A percentile compares a stretch with the other conserved stretches of the same genome.
Conservation (phyloP, 2,113 vertebrate species). For the Ginglymostoma cirratum region DNA sequence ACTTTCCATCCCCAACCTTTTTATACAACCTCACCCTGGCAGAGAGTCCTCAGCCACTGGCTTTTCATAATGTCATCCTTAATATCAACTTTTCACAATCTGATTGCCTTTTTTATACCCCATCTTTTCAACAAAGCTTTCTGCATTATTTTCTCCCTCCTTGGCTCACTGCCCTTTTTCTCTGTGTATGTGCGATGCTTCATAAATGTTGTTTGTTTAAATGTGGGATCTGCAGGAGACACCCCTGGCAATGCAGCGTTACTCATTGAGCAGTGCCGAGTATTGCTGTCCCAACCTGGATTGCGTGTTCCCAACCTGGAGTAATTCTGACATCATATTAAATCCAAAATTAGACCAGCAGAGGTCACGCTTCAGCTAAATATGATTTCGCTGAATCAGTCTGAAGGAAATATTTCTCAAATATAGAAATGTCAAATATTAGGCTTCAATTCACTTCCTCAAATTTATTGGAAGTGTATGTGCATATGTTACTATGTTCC, state of each 20-base stretch:
- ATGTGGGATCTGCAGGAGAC: too few species aligned
- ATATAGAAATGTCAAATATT: conserved; percentile 33
- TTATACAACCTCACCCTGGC: neutral
- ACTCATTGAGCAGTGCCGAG: too few species aligned
- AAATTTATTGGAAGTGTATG: neutral
- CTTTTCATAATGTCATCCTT: neutral
- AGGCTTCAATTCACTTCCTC: neutral
- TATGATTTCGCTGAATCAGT: conserved; percentile 1
- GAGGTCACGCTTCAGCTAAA: conserved; percentile 69
- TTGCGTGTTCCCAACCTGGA: too few species aligned
- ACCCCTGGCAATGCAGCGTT: too few species aligned
- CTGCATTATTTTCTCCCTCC: neutral
- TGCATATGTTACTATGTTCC: neutral
- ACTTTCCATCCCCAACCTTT: neutral
- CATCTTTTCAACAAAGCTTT: neutral
- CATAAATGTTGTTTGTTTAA: neutral
- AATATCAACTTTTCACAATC: neutral
- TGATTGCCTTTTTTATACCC: neutral
- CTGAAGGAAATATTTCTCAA: neutral
- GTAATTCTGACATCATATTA: conserved; percentile 28
- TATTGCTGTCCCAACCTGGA: too few species aligned
- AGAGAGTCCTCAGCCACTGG: neutral
- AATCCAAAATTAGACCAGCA: conserved; percentile 77
- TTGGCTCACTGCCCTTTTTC: neutral
- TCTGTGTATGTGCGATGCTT: neutral